phyloP scores from a whole-genome alignment of 2,797 vertebrate genomes.

The Acanthornis magna region DNA sequence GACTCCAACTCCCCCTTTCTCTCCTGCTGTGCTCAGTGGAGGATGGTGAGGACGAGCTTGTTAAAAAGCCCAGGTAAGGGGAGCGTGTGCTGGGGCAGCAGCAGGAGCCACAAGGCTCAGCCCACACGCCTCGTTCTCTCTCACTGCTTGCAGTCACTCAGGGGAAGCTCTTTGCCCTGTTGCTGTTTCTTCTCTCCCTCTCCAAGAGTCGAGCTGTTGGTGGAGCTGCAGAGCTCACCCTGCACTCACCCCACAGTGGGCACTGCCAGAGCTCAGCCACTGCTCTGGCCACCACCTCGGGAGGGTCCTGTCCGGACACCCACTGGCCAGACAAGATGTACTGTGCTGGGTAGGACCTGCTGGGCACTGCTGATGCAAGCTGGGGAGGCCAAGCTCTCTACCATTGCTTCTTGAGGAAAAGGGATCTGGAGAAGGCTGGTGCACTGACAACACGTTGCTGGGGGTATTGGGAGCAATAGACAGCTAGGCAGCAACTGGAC shows the following conservation, averaged over 20 bases:
- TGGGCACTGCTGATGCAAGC: not conserved
- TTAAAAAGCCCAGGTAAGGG: constrained; percentile 91
- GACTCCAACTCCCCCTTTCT: constrained; percentile 26
- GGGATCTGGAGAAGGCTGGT: not conserved
- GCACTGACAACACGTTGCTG: not conserved
- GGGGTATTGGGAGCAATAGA: not conserved
- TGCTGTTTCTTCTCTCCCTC: not conserved
- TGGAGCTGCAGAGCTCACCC: not conserved
- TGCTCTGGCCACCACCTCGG: not conserved
- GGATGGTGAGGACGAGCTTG: constrained; percentile 91
- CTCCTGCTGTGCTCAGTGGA: constrained; percentile 83
- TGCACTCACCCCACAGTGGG: rapidly evolving
- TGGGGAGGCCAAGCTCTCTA: not conserved
- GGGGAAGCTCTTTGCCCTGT: not conserved
- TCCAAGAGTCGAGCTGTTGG: not conserved
- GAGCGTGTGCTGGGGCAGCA: rapidly evolving
- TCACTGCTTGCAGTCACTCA: not conserved
- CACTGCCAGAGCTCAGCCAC: not conserved
- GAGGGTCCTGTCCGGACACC: not conserved
- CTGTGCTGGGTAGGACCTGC: not conserved
- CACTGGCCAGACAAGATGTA: not conserved
- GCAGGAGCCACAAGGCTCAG: not conserved
- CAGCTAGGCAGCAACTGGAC: not conserved
- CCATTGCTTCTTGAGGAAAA: not conserved
- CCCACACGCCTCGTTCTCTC: not conserved